Percentiles rank a stretch among this genome's conserved stretches.
Conservation (phyloP, 1,140 invertebrate species). For the Drosophila teissieri region DNA sequence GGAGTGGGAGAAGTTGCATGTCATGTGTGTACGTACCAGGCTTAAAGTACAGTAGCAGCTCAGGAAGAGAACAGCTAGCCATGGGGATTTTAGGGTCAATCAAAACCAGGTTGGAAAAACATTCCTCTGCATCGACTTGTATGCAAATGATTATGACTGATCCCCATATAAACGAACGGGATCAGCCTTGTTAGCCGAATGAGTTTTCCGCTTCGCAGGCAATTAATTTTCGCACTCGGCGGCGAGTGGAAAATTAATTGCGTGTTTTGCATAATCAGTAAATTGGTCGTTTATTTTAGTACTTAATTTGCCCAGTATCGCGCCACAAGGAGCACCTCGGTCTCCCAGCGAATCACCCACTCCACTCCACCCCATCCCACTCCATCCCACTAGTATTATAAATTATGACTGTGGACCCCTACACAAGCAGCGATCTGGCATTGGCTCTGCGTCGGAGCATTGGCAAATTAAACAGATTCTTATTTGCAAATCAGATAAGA, state of each 20-base stretch:
- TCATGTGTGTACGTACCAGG: constrained; percentile 1
- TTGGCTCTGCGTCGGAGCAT: constrained; percentile 23
- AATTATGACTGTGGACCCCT: constrained; percentile 63
- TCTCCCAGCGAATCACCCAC: neutral
- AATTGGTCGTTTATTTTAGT: constrained; percentile 81
- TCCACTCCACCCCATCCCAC: neutral
- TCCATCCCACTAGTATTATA: constrained; percentile 37
- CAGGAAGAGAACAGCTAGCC: neutral
- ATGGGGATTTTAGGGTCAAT: constrained; percentile 14
- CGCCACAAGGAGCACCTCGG: constrained; percentile 35
- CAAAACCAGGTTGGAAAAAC: neutral
- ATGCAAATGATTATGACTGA: constrained; percentile 42
- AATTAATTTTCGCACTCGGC: constrained; percentile 64
- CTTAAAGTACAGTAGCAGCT: constrained; percentile 51
- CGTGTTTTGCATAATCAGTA: constrained; percentile 83
- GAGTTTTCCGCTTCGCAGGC: constrained; percentile 56
- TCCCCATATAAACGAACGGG: constrained; percentile 22
- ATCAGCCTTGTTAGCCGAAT: constrained; percentile 32
- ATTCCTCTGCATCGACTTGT: constrained; percentile 7
- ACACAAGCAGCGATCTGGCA: constrained; percentile 42
- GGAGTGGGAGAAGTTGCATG: constrained; percentile 9
- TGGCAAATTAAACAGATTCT: constrained; percentile 71
- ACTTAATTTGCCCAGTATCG: constrained; percentile 69
- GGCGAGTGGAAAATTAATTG: constrained; percentile 74
- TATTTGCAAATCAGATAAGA: constrained; percentile 80